Evolutionary conservation across 2,888 invertebrate species (phyloP).

Genomic region (Pterostichus madidus): DNA sequence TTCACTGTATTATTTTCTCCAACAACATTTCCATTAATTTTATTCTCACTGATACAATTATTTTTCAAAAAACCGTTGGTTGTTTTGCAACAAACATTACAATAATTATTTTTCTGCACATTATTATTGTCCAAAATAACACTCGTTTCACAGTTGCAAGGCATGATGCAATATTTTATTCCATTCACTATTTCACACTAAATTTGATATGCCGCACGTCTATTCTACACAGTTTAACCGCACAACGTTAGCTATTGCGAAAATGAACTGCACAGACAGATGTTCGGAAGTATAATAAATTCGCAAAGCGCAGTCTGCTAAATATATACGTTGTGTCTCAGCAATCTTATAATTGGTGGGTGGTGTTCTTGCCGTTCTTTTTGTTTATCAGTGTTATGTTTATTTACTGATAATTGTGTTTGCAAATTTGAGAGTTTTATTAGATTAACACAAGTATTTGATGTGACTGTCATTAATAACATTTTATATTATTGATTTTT

Average conservation of each 20-base stretch:
- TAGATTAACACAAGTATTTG: background rate
- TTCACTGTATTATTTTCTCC: slow-evolving; percentile 23
- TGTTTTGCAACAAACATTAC: slow-evolving; percentile 14
- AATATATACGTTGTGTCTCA: slow-evolving; percentile 8
- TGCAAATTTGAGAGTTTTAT: slow-evolving; percentile 34
- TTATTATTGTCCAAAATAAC: slow-evolving; percentile 33
- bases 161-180: slow-evolving; percentile 40
- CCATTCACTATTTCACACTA: background rate
- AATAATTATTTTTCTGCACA: slow-evolving; percentile 3
- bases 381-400: slow-evolving; percentile 47
- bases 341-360: slow-evolving; percentile 12
- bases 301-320: slow-evolving; percentile 6
- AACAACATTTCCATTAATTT: slow-evolving; percentile 36
- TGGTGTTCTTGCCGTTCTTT: background rate
- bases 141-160: slow-evolving; percentile 40
- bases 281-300: slow-evolving; percentile 19
- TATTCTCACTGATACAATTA: slow-evolving; percentile 42
- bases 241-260: slow-evolving; percentile 5
- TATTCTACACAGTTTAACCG: slow-evolving; percentile 3
- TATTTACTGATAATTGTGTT: slow-evolving; percentile 25
- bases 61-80: background rate
- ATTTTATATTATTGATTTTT: slow-evolving; percentile 27
- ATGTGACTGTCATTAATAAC: background rate
- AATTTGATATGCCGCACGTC: slow-evolving; percentile 4
- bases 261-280: slow-evolving; percentile 3